Evolutionary conservation across 2,888 invertebrate species (phyloP), one percentile per base, ranked within the genome.

Genomic region (Ecdyonurus torrentis): DNA sequence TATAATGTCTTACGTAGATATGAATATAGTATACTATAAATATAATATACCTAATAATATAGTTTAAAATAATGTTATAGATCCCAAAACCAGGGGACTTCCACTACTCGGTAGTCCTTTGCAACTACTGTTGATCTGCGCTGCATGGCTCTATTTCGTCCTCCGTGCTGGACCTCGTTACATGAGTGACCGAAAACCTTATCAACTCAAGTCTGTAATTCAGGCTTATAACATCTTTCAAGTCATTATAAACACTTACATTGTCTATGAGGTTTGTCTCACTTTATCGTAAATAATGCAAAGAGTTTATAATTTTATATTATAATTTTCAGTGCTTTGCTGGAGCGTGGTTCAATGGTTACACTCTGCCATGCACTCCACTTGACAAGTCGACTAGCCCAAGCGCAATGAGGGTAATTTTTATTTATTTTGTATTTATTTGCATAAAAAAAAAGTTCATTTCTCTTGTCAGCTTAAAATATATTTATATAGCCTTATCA

Each of bases 211-310:
- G 37, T 69, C 70, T 25, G 63, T 76, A 15, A 70, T 78, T 68
- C 67, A 77, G 25, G 68, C 72, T 20, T 77, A 77, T 67, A 78
- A 78, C 69, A 71, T 76, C 59, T 69, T 71, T 59, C 77, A 78
- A 76, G 76, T 78, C 20, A 63, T 71, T 2, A 67, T 77, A 62
- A 76, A 75, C 50, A 70, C 71, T 2, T 76, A 71, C 65, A 70
- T 73, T 53, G 75, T 76, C 67, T 66, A 71, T 53, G 75, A 76
- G 72, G 77, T 76, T n/a, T n/a, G n/a, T n/a, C n/a, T n/a, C n/a
- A n/a, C n/a, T n/a, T n/a, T n/a, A n/a, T n/a, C n/a, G n/a, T n/a
- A n/a, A n/a, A n/a, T n/a, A n/a, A n/a, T n/a, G n/a, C n/a, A n/a
- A n/a, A n/a, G n/a, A n/a, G n/a, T n/a, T n/a, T n/a, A n/a, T n/a